Evolutionary conservation across 2,797 vertebrate genomes (phyloP).

Genomic region (Acanthornis magna): DNA sequence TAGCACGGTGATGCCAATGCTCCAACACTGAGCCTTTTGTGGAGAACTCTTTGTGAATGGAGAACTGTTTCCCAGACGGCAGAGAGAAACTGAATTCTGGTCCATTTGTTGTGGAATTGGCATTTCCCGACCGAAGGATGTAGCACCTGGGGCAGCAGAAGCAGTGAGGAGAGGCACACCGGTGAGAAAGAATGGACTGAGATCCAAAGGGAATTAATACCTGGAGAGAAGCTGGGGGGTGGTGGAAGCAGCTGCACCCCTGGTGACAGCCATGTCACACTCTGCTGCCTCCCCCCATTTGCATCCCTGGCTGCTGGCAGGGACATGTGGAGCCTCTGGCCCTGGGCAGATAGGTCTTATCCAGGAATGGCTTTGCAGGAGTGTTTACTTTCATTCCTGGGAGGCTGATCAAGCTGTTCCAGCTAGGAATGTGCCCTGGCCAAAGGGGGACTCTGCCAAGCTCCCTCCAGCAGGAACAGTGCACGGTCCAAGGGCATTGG

Average conservation of each 20-base stretch:
- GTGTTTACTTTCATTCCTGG: slow-evolving; percentile 41
- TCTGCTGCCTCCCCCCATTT: not conserved
- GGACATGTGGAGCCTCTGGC: not conserved
- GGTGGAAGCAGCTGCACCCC: not conserved
- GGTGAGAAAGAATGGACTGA: too few relatives aligned
- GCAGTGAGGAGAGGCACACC: fast-evolving
- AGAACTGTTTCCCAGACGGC: not conserved
- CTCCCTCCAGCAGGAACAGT: not conserved
- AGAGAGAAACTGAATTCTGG: not conserved
- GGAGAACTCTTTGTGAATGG: not conserved
- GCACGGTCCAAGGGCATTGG: not conserved
- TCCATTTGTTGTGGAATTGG: fast-evolving
- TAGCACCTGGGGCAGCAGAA: not conserved
- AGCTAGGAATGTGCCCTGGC: not conserved
- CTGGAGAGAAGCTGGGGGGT: not conserved
- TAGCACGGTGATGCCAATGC: fast-evolving
- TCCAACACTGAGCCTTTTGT: fast-evolving
- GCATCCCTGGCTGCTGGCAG: not conserved
- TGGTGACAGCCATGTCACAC: not conserved
- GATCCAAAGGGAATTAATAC: not conserved
- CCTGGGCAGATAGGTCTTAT: not conserved
- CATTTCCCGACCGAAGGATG: not conserved
- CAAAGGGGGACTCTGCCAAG: not conserved
- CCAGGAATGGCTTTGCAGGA: slow-evolving; percentile 12
- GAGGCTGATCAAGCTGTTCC: slow-evolving; percentile 46